These are phyloP conservation scores for Onthophagus sagittarius DNA, from an alignment of 2,888 invertebrate genomes.

Conservation along the genomic window DNA sequence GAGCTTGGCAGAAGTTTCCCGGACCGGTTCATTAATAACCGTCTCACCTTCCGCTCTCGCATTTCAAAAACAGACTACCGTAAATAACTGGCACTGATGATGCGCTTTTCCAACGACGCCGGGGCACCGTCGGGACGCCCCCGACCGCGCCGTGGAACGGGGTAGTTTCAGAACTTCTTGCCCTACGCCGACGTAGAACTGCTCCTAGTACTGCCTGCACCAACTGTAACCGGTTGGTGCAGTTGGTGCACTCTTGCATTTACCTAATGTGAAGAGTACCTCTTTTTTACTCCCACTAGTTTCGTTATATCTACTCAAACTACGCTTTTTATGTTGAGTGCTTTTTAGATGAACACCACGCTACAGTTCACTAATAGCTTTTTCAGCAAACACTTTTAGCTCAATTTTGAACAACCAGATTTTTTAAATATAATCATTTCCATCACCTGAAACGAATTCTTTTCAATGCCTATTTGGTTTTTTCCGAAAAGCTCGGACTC, in stretches of 20 bases:
- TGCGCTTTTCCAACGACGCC: constrained; percentile 27
- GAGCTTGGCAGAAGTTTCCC: constrained; percentile 40
- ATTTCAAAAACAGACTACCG: constrained; percentile 47
- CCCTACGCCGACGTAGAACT: not conserved
- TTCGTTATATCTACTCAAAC: not conserved
- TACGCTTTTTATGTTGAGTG: not conserved
- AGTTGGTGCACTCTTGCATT: not conserved
- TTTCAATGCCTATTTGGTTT: not conserved
- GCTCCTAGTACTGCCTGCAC: not conserved
- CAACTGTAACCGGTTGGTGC: not conserved
- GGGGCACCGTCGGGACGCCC: not conserved
- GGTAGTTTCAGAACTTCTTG: constrained; percentile 1
- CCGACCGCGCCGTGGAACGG: constrained; percentile 19
- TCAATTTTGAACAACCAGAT: not conserved
- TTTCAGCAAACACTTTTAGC: no score
- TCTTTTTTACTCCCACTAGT: not conserved
- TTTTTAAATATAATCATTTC: not conserved
- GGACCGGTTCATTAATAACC: constrained; percentile 48
- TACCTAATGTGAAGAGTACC: not conserved
- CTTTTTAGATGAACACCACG: not conserved
- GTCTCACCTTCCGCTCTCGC: constrained; percentile 45
- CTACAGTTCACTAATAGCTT: no score
- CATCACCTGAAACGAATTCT: not conserved
- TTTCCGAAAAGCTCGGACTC: constrained; percentile 23
- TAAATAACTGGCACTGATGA: constrained; percentile 46